These are phyloP conservation scores for Trichomalopsis sarcophagae DNA, from an alignment of 1,140 invertebrate genomes.

Conservation along the genomic window DNA sequence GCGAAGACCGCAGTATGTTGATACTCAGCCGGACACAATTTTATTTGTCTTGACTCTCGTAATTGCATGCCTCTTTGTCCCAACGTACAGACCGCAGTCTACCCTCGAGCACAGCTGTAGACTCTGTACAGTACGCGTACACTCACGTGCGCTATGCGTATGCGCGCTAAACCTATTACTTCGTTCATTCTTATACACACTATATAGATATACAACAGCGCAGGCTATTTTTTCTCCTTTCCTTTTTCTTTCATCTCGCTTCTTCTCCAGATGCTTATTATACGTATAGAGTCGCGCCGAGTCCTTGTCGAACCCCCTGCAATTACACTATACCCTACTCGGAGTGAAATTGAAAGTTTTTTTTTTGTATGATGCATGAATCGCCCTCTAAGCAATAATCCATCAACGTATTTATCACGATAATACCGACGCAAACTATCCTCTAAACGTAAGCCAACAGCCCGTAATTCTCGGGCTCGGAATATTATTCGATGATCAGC, in stretches of 20 bases:
- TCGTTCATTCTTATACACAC: background rate
- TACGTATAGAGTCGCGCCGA: background rate
- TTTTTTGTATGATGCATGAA: background rate
- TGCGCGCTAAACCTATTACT: background rate
- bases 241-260: background rate
- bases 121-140: background rate
- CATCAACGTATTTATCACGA: too few relatives aligned
- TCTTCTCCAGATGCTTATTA: background rate
- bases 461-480: too few relatives aligned
- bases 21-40: background rate
- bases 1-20: background rate
- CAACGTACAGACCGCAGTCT: background rate
- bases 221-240: background rate
- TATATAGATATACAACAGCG: background rate
- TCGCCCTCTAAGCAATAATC: too few relatives aligned
- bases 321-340: background rate
- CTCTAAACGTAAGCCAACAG: too few relatives aligned
- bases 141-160: background rate
- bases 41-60: background rate
- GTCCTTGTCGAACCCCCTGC: background rate
- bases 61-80: background rate
- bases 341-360: slow-evolving; percentile 20
- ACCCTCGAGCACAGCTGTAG: background rate
- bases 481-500: too few relatives aligned
- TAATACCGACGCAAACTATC: too few relatives aligned